A percentile compares a stretch with the other conserved stretches of the same genome.
Evolutionary conservation across 2,888 invertebrate species (phyloP).

Genomic region (Rotaria socialis): DNA sequence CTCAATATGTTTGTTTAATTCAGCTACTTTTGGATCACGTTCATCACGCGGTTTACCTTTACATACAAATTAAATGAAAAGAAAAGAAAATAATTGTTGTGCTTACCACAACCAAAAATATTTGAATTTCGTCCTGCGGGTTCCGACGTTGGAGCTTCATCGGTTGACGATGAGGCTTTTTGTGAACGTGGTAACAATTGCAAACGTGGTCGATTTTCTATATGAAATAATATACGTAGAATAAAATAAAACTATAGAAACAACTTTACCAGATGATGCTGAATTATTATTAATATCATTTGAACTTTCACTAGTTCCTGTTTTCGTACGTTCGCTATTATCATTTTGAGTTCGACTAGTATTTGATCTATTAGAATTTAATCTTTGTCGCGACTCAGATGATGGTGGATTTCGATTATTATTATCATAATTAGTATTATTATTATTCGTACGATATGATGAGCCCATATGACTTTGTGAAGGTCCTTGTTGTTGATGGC

Average conservation of each 20-base stretch:
- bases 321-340: neutral
- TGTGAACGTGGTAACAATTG: constrained; percentile 79
- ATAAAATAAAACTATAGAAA: neutral
- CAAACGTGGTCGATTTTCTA: constrained; percentile 74
- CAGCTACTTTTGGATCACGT: constrained; percentile 1
- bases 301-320: neutral
- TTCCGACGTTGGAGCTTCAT: neutral
- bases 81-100: neutral
- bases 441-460: neutral
- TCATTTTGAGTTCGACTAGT: neutral
- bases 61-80: too few relatives aligned
- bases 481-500: neutral
- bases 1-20: constrained; percentile 25
- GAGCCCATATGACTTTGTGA: neutral
- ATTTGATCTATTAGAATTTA: neutral
- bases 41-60: constrained; percentile 30
- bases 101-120: constrained; percentile 70
- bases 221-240: neutral
- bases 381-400: neutral
- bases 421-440: neutral
- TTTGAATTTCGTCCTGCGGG: constrained; percentile 78
- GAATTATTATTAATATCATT: neutral
- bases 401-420: neutral
- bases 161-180: constrained; percentile 66
- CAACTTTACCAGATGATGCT: neutral